These are phyloP conservation scores for Eudyptes chrysolophus DNA, from an alignment of 2,113 vertebrate genomes.

Conservation along the genomic window DNA sequence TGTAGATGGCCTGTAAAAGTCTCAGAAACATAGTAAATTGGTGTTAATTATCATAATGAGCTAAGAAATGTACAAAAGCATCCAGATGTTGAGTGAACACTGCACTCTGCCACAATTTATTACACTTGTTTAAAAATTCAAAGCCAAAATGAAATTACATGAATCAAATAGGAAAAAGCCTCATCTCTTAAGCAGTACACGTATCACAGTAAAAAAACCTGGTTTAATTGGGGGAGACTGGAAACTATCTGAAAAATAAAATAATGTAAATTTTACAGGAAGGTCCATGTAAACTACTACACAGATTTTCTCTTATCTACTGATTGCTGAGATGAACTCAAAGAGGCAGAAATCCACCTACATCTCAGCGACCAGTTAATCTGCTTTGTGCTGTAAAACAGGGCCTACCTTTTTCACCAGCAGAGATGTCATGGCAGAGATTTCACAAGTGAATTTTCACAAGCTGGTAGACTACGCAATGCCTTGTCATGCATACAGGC, in stretches of 20 bases:
- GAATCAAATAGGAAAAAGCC: neutral
- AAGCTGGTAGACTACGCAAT: neutral
- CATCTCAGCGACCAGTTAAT: neutral
- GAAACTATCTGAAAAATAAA: constrained; percentile 6
- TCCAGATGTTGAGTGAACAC: constrained; percentile 17
- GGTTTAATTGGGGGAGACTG: neutral
- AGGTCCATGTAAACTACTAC: neutral
- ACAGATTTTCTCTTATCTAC: neutral
- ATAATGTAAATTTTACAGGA: neutral
- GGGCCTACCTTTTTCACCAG: neutral
- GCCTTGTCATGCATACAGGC: neutral
- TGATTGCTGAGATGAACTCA: neutral
- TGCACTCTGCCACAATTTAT: neutral
- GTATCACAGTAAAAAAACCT: neutral
- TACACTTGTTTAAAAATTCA: neutral
- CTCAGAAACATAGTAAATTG: neutral
- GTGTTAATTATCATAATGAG: neutral
- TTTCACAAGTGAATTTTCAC: neutral
- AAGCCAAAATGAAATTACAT: neutral
- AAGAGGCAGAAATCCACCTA: neutral
- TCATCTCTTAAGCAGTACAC: neutral
- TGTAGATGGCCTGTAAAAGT: neutral
- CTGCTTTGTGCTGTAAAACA: neutral
- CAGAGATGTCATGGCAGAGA: neutral
- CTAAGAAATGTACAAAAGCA: constrained; percentile 2